A percentile compares a stretch with the other conserved stretches of the same genome.
These are phyloP conservation scores for Metalampra italica DNA, from an alignment of 2,888 invertebrate genomes.

Conservation along the genomic window DNA sequence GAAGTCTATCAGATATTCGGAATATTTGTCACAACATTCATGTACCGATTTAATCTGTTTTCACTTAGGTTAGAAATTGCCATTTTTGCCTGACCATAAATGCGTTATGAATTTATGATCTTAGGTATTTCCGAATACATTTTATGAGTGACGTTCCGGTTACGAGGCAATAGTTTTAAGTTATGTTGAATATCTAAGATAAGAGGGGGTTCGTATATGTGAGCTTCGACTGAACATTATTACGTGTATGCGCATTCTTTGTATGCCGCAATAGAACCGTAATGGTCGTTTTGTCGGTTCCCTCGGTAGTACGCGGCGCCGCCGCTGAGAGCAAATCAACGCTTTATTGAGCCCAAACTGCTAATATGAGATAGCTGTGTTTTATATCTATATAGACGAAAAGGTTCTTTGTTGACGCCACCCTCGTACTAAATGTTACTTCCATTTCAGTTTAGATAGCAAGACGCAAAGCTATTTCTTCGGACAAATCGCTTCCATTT, in stretches of 20 bases:
- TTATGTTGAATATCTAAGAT: slow-evolving; percentile 26
- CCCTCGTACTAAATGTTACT: not conserved
- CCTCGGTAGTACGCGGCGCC: slow-evolving; percentile 21
- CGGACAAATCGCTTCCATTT: slow-evolving; percentile 37
- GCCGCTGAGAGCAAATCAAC: slow-evolving; percentile 28
- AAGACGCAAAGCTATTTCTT: slow-evolving; percentile 33
- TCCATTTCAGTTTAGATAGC: slow-evolving; percentile 8
- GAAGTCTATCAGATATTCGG: too few relatives aligned
- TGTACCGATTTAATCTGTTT: too few relatives aligned
- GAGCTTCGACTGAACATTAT: slow-evolving; percentile 10
- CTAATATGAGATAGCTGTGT: not conserved
- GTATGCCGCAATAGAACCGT: slow-evolving; percentile 19
- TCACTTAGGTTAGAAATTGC: not conserved
- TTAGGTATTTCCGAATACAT: slow-evolving; percentile 41
- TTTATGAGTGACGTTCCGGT: slow-evolving; percentile 43
- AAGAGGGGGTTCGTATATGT: slow-evolving; percentile 25
- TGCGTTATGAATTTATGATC: slow-evolving; percentile 44
- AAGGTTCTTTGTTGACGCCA: not conserved
- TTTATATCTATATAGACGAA: not conserved
- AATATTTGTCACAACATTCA: too few relatives aligned
- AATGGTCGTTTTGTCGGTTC: slow-evolving; percentile 31
- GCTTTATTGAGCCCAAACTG: slow-evolving; percentile 5
- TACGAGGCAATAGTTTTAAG: slow-evolving; percentile 19
- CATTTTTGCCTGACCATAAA: slow-evolving; percentile 29
- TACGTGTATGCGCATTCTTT: not conserved